Evolutionary conservation across 2,113 vertebrate species (phyloP), one percentile per base, ranked within the genome.

Genomic region (Paedocypris sp.): DNA sequence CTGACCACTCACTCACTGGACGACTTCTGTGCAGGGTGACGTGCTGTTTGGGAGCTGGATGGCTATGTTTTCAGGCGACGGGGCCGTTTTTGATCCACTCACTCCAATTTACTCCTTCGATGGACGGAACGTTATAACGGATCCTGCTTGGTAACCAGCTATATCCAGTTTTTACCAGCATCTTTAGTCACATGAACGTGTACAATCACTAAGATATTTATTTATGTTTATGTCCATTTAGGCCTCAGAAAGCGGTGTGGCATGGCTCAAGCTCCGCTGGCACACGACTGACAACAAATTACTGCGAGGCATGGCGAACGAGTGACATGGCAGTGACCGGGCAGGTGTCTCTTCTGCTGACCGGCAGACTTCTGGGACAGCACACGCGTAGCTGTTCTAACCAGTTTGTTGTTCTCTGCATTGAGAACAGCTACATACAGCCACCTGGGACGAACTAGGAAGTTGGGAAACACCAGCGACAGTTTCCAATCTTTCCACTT

Each of bases 221-320:
- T 36, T 36, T 36, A 36, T 36, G 11, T 36, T 36, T 4, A 4
- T 5, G 1, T 36, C 8, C 5, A 36, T n/a, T n/a, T n/a, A 97
- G 94, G 94, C 89, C 92, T 31, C 87, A 94, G 61, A 97, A 97
- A 76, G 54, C 90, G 67, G 51, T 95, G 2, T 97, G 94, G 94
- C 94, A 97, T 0, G 93, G 93, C 49, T 95, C 93, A 69, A 88
- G 69, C 46, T 2, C 73, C 1, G 60, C 70, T 1, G 94, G 94
- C 2, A 84, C 89, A 63, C 88, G 93, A 12, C 78, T 89, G 48
- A 86, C 88, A 60, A 82, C 79, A 20, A 91, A 82, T 75, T 97
- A 97, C 86, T 97, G 94, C 52, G 91, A 93, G 82, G 91, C 90
- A 0, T 97, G 94, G 94, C 78, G 87, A 59, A 88, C 84, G 4